Percentiles rank a stretch among this genome's conserved stretches.
Conservation (phyloP, 2,888 invertebrate species). For the Agriopis marginaria region DNA sequence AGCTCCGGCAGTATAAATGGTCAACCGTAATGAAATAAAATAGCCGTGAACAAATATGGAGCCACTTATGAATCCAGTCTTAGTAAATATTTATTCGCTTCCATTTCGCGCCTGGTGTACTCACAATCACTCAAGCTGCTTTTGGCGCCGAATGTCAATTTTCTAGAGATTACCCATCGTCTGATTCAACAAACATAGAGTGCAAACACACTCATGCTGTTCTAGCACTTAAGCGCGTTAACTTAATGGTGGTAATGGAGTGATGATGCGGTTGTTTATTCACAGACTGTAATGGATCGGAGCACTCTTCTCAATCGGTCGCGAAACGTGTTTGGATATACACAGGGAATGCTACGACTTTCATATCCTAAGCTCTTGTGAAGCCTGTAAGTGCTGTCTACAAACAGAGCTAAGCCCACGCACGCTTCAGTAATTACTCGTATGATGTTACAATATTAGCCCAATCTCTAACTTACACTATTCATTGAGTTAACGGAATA, state of each 20-base stretch:
- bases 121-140: slow-evolving; percentile 69
- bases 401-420: slow-evolving; percentile 46
- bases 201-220: slow-evolving; percentile 58
- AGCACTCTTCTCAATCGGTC: slow-evolving; percentile 79
- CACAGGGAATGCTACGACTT: slow-evolving; percentile 71
- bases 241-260: slow-evolving; percentile 63
- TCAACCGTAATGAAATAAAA: slow-evolving; percentile 32
- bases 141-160: slow-evolving; percentile 81
- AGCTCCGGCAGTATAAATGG: slow-evolving; percentile 17
- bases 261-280: slow-evolving; percentile 66
- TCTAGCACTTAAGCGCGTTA: slow-evolving; percentile 54
- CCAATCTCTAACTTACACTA: slow-evolving; percentile 26
- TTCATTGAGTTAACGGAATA: no score
- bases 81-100: slow-evolving; percentile 71
- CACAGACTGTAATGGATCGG: slow-evolving; percentile 75
- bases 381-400: slow-evolving; percentile 57
- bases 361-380: slow-evolving; percentile 68
- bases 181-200: slow-evolving; percentile 57
- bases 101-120: slow-evolving; percentile 66
- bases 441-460: slow-evolving; percentile 49
- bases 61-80: slow-evolving; percentile 64
- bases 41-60: slow-evolving; percentile 48
- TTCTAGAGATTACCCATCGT: slow-evolving; percentile 73
- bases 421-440: slow-evolving; percentile 42
- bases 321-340: slow-evolving; percentile 78